Conservation (phyloP, 2,888 invertebrate genomes). For the Dilophus febrilis region DNA sequence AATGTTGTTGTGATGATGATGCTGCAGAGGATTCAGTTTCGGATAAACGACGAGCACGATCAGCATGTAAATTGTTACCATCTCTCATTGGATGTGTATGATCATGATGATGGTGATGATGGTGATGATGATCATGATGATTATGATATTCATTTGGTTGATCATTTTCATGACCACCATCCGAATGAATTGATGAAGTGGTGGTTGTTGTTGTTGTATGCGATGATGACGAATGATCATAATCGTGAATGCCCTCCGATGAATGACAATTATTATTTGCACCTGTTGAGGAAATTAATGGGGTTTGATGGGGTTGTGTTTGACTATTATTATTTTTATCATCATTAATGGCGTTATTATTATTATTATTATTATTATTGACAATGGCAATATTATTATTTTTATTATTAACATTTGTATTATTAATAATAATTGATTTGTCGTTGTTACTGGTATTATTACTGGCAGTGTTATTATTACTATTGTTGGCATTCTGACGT, state of each 20-base stretch:
- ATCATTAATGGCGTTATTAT: too few species aligned
- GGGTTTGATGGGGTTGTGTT: constrained; percentile 22
- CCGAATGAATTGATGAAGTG: constrained; percentile 20
- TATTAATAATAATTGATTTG: constrained; percentile 5
- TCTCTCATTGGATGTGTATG: constrained; percentile 9
- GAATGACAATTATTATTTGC: constrained; percentile 19
- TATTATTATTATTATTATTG: too few species aligned
- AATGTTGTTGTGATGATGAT: constrained; percentile 32
- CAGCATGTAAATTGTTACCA: constrained; percentile 11
- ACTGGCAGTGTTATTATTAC: too few species aligned
- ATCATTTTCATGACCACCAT: constrained; percentile 26
- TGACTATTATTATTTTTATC: too few species aligned
- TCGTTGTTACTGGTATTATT: constrained; percentile 8
- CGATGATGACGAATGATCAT: constrained; percentile 21
- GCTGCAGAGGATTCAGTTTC: too few species aligned
- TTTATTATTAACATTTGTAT: constrained; percentile 12
- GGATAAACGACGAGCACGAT: constrained; percentile 27
- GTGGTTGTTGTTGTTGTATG: constrained; percentile 15
- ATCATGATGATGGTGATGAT: constrained; percentile 12
- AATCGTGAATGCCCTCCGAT: constrained; percentile 28
- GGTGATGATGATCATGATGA: constrained; percentile 3
- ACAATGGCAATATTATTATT: constrained; percentile 12
- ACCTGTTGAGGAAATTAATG: constrained; percentile 28
- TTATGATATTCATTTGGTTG: constrained; percentile 16
- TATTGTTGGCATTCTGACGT: not conserved